A percentile compares a stretch with the other conserved stretches of the same genome.
These are phyloP conservation scores for Turritopsis dohrnii DNA, from an alignment of 30 jellyfish, hydroid and myxozoan genomes.

Conservation along the genomic window DNA sequence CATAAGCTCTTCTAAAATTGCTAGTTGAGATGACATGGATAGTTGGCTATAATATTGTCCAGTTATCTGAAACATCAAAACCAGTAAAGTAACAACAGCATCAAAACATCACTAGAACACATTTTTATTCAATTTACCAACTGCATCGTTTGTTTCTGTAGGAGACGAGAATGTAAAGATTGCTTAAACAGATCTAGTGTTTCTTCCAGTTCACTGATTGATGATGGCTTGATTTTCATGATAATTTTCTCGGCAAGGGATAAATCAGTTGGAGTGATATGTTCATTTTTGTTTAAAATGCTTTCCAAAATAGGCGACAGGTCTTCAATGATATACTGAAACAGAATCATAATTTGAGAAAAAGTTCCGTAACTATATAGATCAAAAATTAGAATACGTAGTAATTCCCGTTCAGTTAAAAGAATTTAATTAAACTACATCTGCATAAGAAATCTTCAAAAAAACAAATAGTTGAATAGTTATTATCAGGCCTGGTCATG, in stretches of 20 bases:
- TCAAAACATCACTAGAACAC: not conserved
- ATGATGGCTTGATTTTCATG: not conserved
- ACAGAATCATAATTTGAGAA: no score
- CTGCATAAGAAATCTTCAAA: no score
- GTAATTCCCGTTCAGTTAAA: no score
- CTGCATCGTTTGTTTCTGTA: not conserved
- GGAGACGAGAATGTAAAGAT: not conserved
- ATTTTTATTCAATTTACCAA: not conserved
- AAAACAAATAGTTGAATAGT: no score
- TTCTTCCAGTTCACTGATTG: conserved; percentile 2
- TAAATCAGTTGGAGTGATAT: not conserved
- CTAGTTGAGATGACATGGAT: not conserved
- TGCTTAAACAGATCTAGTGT: not conserved
- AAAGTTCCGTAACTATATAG: no score
- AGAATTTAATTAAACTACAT: no score
- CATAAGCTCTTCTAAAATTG: not conserved
- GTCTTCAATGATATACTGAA: not conserved
- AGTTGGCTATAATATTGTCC: not conserved
- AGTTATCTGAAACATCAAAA: conserved; percentile 13
- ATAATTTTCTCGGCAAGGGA: not conserved
- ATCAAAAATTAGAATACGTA: no score
- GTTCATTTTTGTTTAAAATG: not conserved
- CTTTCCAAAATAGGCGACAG: not conserved
- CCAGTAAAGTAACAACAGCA: no score
- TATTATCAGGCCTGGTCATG: no score